phyloP scores from a whole-genome alignment of 23 tunicate genomes.

The Ascidia mentula region DNA sequence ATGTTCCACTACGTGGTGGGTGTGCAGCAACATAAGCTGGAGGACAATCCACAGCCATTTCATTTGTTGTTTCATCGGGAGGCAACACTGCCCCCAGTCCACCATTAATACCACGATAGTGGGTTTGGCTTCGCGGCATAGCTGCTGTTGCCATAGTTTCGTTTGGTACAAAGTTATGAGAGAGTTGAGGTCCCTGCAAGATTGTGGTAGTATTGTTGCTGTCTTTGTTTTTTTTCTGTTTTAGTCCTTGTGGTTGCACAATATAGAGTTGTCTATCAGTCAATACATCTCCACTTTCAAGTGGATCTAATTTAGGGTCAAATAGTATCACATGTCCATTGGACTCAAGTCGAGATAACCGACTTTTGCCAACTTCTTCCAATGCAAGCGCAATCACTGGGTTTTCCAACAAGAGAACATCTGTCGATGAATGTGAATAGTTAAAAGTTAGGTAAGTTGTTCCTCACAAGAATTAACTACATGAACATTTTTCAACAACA shows the following conservation, averaged over 20 bases:
- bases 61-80: constrained; percentile 77
- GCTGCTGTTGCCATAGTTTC: constrained; percentile 58
- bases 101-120: constrained; percentile 53
- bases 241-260: not conserved
- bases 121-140: constrained; percentile 39
- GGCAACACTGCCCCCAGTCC: constrained; percentile 53
- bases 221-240: not conserved
- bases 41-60: constrained; percentile 97
- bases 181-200: not conserved
- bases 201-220: not conserved
- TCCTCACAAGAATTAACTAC: no score
- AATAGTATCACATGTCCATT: not conserved
- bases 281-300: not conserved
- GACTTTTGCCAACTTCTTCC: constrained; percentile 25
- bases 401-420: no score
- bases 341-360: constrained; percentile 18
- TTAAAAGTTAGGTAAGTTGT: no score
- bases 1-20: constrained; percentile 55
- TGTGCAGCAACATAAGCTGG: constrained; percentile 59
- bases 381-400: constrained; percentile 58
- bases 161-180: not conserved
- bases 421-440: no score
- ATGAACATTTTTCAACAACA: no score
- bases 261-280: not conserved
- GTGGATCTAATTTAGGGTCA: not conserved